Percentiles rank a stretch among this genome's conserved stretches.
These are phyloP conservation scores for Bettongia penicillata DNA, from an alignment of 2,113 vertebrate genomes.

Conservation along the genomic window DNA sequence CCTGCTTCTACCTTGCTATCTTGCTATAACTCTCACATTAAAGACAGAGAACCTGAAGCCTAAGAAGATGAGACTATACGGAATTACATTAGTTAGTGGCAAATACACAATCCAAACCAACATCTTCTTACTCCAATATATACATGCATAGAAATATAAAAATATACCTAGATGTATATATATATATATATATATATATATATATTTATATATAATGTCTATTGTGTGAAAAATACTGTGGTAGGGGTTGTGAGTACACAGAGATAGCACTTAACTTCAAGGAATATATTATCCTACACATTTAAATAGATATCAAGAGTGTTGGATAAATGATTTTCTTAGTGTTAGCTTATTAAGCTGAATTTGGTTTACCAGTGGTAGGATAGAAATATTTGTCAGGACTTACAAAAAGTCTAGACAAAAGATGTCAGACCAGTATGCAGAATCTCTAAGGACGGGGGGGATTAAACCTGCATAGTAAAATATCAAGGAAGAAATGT, in stretches of 20 bases:
- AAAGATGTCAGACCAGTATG: neutral
- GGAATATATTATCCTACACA: neutral
- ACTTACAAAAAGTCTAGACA: neutral
- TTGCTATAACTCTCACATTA: too few species aligned
- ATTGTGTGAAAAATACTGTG: neutral
- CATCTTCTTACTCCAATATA: neutral
- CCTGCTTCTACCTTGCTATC: too few species aligned
- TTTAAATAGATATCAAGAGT: neutral
- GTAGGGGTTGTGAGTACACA: neutral
- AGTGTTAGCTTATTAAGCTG: neutral
- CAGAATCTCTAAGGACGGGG: neutral
- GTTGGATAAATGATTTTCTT: neutral
- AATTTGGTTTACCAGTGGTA: neutral
- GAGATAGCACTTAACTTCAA: neutral
- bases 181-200: too few species aligned
- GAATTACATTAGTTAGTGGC: neutral
- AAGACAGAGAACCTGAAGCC: neutral
- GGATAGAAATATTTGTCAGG: neutral
- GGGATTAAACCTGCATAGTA: neutral
- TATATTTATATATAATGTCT: neutral
- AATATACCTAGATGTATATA: too few species aligned
- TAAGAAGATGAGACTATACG: neutral
- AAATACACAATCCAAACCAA: neutral
- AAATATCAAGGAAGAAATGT: neutral
- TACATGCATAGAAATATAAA: too few species aligned